Conservation (phyloP, 2,113 vertebrate genomes). For the Aspiorhynchus laticeps region DNA sequence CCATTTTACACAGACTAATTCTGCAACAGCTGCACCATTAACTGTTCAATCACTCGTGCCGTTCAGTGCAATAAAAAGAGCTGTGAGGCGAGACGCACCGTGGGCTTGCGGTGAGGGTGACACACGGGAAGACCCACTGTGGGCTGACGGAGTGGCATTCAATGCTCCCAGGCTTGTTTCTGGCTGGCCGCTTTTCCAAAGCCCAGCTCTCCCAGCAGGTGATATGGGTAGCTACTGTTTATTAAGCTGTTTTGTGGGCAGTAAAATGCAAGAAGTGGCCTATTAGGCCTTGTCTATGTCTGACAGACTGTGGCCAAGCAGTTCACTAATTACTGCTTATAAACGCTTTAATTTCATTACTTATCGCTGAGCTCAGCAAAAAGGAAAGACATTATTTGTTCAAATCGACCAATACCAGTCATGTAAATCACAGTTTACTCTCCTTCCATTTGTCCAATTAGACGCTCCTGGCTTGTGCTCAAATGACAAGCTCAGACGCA, state of each 20-base stretch:
- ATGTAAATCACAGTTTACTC: constrained; percentile 45
- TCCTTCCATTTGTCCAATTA: constrained; percentile 27
- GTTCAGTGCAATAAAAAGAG: constrained; percentile 45
- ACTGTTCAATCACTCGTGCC: constrained; percentile 10
- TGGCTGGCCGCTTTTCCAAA: constrained; percentile 49
- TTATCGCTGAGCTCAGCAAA: constrained; percentile 62
- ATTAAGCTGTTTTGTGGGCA: constrained; percentile 65
- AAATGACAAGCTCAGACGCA: not conserved
- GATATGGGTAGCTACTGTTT: constrained; percentile 63
- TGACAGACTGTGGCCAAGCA: constrained; percentile 64
- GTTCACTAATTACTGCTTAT: constrained; percentile 65
- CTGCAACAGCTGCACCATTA: constrained; percentile 29
- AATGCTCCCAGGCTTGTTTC: constrained; percentile 48
- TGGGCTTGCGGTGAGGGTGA: constrained; percentile 15
- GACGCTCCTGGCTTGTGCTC: constrained; percentile 6
- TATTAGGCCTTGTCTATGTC: constrained; percentile 67
- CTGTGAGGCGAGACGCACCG: not conserved
- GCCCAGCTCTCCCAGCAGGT: constrained; percentile 55
- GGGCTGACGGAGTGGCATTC: constrained; percentile 27
- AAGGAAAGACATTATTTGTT: constrained; percentile 46
- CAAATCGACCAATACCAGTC: constrained; percentile 42
- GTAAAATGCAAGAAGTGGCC: constrained; percentile 62
- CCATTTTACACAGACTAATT: constrained; percentile 29
- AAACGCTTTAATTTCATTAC: constrained; percentile 60
- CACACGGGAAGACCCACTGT: constrained; percentile 41